A percentile compares a stretch with the other conserved stretches of the same genome.
phyloP scores from a whole-genome alignment of 2,113 vertebrate species.

The Plestiodon gilberti region DNA sequence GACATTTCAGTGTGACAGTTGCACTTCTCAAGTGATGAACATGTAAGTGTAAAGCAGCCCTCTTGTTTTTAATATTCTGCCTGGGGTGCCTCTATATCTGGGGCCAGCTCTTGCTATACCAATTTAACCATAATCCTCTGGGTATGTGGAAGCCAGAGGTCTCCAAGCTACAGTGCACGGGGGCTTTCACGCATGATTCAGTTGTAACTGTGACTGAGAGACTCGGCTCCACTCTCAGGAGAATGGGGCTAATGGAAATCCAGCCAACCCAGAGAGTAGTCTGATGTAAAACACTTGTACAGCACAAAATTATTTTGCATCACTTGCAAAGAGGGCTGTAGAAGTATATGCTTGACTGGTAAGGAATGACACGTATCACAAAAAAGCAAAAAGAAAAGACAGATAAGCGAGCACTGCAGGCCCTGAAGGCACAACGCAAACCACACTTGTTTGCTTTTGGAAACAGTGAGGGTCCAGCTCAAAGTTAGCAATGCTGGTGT shows the following conservation, averaged over 20 bases:
- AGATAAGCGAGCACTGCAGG: background rate
- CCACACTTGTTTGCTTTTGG: background rate
- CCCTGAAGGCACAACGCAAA: background rate
- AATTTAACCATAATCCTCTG: constrained; percentile 7
- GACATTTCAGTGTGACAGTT: background rate
- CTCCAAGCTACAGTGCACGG: background rate
- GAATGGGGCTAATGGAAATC: constrained; percentile 4
- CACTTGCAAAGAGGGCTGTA: constrained; percentile 20
- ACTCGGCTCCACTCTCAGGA: background rate
- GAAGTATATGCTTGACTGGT: background rate
- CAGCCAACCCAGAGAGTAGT: constrained; percentile 18
- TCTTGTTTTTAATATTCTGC: background rate
- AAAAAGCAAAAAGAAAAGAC: background rate
- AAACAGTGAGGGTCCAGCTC: background rate
- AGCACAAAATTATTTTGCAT: constrained; percentile 38
- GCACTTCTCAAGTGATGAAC: background rate
- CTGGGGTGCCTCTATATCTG: no score
- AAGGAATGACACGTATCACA: background rate
- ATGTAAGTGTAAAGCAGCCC: background rate
- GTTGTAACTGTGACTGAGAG: background rate
- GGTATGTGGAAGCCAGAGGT: constrained; percentile 6
- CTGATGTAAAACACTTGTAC: constrained; percentile 43
- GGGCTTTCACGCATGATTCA: constrained; percentile 6
- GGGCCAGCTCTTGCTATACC: background rate
- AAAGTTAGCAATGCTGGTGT: background rate